Evolutionary conservation across 2,113 vertebrate species (phyloP), one percentile per base, ranked within the genome.

Genomic region (Actenoides hombroni): DNA sequence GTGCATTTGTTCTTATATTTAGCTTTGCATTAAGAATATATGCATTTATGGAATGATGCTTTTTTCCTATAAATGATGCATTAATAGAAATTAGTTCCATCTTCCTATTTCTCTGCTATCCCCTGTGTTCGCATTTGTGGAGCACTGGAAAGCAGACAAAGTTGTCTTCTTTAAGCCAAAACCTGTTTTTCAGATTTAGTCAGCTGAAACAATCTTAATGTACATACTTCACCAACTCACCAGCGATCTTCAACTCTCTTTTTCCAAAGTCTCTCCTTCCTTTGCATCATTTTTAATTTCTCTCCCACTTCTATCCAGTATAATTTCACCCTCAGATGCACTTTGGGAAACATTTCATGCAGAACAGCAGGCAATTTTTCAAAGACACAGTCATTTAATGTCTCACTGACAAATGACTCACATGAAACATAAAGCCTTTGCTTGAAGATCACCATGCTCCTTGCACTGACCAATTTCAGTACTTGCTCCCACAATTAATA

Each of bases 401-500:
- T 49, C 40, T 74, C 42, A 10, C 9, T 63, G 48, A 57, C 61
- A 68, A 63, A 68, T 0, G 3, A 51, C 67, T 59, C 3, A 0
- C 5, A n/a, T 2, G 13, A 61, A 56, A 44, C 7, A 67, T 29
- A 68, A 83, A 79, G 24, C 57, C 17, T 53, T 51, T 28, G 8
- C 53, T 42, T 57, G 23, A 2, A 53, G 70, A 40, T 15, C 57
- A 59, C 23, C 17, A 10, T 2, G 0, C n/a, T 42, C 9, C 17
- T 37, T 15, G 9, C 33, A 3, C 2, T 12, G 33, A 48, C 69
- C 18, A 3, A 28, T 31, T 14, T 39, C 31, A 10, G 21, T 4
- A 44, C 0, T 0, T 5, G 17, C 31, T 3, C 0, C 18, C 35
- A 26, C 49, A 20, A 29, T 13, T 37, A 51, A 51, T 56, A 29